Evolutionary conservation across 2,113 vertebrate genomes (phyloP).

Genomic region (Todiramphus saurophagus): DNA sequence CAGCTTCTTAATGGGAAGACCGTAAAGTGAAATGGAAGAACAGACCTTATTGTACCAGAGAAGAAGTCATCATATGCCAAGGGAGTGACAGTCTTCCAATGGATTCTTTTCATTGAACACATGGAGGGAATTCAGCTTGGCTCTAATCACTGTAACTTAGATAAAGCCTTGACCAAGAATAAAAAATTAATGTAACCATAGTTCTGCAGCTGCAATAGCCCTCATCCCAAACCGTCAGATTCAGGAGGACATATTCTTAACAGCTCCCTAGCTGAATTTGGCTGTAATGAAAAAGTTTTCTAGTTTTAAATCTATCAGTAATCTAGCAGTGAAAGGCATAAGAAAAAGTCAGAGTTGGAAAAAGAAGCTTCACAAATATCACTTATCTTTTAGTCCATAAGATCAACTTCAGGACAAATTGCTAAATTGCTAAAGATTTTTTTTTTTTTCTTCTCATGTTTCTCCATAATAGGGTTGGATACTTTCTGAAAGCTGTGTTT

Average conservation of each 20-base stretch:
- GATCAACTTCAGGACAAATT: background rate
- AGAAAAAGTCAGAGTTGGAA: background rate
- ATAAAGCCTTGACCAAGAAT: background rate
- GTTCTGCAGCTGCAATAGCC: background rate
- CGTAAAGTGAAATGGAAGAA: constrained; percentile 30
- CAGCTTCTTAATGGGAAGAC: background rate
- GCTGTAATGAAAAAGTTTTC: background rate
- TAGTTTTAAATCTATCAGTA: background rate
- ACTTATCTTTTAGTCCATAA: background rate
- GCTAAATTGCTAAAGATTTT: background rate
- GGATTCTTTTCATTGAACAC: constrained; percentile 27
- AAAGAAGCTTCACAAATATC: background rate
- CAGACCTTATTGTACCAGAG: constrained; percentile 21
- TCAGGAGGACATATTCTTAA: background rate
- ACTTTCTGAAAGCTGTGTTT: background rate
- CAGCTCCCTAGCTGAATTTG: background rate
- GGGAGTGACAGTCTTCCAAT: constrained; percentile 27
- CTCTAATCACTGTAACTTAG: background rate
- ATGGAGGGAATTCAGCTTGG: background rate
- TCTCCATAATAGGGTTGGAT: background rate
- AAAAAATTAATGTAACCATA: background rate
- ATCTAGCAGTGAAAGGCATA: background rate
- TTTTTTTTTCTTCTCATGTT: background rate
- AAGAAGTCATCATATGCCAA: constrained; percentile 36
- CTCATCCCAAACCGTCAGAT: background rate